Evolutionary conservation across 1,140 invertebrate genomes (phyloP).

Genomic region (Aphis gossypii): DNA sequence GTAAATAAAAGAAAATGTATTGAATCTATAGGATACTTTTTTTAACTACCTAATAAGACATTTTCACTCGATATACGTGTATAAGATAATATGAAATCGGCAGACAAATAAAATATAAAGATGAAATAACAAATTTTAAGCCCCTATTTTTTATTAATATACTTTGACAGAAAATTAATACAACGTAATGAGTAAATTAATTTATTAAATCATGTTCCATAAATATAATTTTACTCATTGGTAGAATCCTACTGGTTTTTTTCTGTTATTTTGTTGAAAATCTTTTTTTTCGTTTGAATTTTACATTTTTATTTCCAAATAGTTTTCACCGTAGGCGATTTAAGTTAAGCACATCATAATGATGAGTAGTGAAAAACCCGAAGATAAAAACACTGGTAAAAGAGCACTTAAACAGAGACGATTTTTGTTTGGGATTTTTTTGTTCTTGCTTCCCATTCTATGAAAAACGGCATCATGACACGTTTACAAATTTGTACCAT

Average conservation of each 20-base stretch:
- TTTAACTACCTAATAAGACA: background rate
- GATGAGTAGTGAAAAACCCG: constrained; percentile 1
- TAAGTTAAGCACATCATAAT: constrained; percentile 10
- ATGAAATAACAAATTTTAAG: background rate
- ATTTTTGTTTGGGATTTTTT: constrained; percentile 10
- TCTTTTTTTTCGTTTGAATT: background rate
- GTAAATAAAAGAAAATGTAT: background rate
- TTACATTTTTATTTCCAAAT: background rate
- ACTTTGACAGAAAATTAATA: constrained; percentile 1
- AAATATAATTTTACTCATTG: background rate
- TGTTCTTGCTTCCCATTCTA: background rate
- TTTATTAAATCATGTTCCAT: background rate
- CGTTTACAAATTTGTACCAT: constrained; percentile 35
- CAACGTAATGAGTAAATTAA: background rate
- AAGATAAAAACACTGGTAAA: constrained; percentile 37
- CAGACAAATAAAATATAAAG: background rate
- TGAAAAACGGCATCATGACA: background rate
- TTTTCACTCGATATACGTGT: background rate
- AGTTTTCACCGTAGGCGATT: constrained; percentile 16
- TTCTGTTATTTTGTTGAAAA: background rate
- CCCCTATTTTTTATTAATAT: background rate
- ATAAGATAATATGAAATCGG: background rate
- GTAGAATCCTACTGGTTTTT: background rate
- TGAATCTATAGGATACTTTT: background rate
- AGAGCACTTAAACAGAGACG: constrained; percentile 36